A percentile compares a stretch with the other conserved stretches of the same genome.
Evolutionary conservation across 2,797 vertebrate genomes (phyloP).

Genomic region (Pyrocephalus nanus): DNA sequence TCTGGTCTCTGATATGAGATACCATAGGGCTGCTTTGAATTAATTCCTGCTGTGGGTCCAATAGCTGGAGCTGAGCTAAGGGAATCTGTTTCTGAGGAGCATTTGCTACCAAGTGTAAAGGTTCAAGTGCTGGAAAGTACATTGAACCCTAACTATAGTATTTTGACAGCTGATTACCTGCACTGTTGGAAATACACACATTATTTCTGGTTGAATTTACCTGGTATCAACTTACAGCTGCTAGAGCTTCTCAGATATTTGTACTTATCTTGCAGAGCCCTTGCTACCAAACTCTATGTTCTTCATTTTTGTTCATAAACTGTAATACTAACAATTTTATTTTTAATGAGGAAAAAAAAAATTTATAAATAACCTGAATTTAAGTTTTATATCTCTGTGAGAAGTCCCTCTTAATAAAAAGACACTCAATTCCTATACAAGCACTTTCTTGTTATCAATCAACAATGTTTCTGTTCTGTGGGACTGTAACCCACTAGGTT

Average conservation of each 20-base stretch:
- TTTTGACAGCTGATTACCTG: constrained; percentile 40
- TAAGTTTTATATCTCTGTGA: not conserved
- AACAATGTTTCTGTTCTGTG: not conserved
- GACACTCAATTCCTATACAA: not conserved
- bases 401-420: not conserved
- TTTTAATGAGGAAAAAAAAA: not conserved
- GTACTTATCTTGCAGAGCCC: not conserved
- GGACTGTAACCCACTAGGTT: not conserved
- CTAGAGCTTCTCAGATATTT: not conserved
- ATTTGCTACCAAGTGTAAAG: not conserved
- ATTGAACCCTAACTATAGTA: constrained; percentile 14
- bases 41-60: not conserved
- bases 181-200: not conserved
- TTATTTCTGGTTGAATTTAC: constrained; percentile 34
- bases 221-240: not conserved
- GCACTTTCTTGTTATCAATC: not conserved
- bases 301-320: not conserved
- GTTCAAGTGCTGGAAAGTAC: not conserved
- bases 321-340: not conserved
- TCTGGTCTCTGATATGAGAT: not conserved
- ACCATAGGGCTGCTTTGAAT: constrained; percentile 17
- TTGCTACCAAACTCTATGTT: not conserved
- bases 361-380: not conserved
- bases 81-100: not conserved
- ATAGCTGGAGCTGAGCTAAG: not conserved